Evolutionary conservation across 2,113 vertebrate genomes (phyloP).

Genomic region (Notarius quadriscutis): DNA sequence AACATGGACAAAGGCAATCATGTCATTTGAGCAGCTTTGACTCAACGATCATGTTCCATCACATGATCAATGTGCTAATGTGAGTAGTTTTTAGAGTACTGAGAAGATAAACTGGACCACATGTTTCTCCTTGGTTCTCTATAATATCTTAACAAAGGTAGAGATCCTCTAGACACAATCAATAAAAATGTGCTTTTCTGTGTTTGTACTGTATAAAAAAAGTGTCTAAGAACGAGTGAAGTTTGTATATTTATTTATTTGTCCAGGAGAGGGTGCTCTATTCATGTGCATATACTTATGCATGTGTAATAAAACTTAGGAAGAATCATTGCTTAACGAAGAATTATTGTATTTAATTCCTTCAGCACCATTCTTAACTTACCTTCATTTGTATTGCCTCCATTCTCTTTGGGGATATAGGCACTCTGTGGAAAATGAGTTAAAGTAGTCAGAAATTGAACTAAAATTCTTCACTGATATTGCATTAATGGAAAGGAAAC

Average conservation of each 20-base stretch:
- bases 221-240: no score
- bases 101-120: background rate
- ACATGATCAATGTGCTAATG: background rate
- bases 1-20: background rate
- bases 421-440: slow-evolving; percentile 68
- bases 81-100: background rate
- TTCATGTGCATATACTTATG: slow-evolving; percentile 38
- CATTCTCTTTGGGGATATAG: slow-evolving; percentile 74
- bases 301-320: background rate
- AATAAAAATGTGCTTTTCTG: background rate
- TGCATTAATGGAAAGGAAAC: background rate
- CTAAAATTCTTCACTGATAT: background rate
- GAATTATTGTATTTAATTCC: background rate
- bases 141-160: background rate
- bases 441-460: background rate
- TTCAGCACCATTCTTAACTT: slow-evolving; percentile 60
- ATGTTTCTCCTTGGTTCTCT: background rate
- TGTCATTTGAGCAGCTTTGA: background rate
- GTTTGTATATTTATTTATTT: background rate
- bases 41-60: background rate
- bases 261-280: slow-evolving; percentile 50
- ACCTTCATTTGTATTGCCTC: slow-evolving; percentile 73
- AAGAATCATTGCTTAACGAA: background rate
- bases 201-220: background rate
- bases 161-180: background rate